A percentile compares a stretch with the other conserved stretches of the same genome.
Conservation (phyloP, 2,797 vertebrate genomes). For the Parambassis ranga region DNA sequence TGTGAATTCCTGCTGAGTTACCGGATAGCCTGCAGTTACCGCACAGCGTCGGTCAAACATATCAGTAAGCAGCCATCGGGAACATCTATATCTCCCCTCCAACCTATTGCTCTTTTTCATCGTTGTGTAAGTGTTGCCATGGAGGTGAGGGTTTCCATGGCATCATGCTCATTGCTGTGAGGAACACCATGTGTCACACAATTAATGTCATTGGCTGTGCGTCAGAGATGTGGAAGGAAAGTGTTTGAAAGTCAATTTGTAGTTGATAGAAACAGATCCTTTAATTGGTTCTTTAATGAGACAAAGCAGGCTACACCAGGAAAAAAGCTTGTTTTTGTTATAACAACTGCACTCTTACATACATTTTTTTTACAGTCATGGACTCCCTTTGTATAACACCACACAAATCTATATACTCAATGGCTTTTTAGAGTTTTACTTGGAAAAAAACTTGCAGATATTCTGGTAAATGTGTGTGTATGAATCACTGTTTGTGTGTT, state of each 20-base stretch:
- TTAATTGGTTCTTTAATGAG: slow-evolving; percentile 79
- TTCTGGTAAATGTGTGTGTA: slow-evolving; percentile 37
- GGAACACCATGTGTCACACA: slow-evolving; percentile 24
- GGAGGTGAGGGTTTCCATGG: slow-evolving; percentile 61
- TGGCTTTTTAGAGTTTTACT: slow-evolving; percentile 80
- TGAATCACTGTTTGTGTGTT: slow-evolving; percentile 36
- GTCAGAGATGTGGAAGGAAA: slow-evolving; percentile 24
- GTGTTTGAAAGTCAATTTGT: slow-evolving; percentile 30
- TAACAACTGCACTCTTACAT: slow-evolving; percentile 86
- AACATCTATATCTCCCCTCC: slow-evolving; percentile 63
- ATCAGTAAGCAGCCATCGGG: slow-evolving; percentile 63
- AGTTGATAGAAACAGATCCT: slow-evolving; percentile 74
- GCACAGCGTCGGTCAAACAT: slow-evolving; percentile 77
- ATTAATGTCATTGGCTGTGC: slow-evolving; percentile 7
- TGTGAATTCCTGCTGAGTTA: slow-evolving; percentile 67
- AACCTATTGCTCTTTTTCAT: slow-evolving; percentile 18
- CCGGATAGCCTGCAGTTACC: slow-evolving; percentile 53
- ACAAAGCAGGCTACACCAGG: slow-evolving; percentile 84
- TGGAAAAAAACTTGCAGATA: slow-evolving; percentile 61
- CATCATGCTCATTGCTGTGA: slow-evolving; percentile 29
- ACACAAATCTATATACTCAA: slow-evolving; percentile 83
- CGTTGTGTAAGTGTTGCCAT: slow-evolving; percentile 58
- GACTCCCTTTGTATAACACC: slow-evolving; percentile 82
- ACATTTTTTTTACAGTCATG: slow-evolving; percentile 81
- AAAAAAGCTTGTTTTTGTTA: slow-evolving; percentile 71